phyloP scores from a whole-genome alignment of 2,888 invertebrate genomes.

The Phytoseiulus persimilis region DNA sequence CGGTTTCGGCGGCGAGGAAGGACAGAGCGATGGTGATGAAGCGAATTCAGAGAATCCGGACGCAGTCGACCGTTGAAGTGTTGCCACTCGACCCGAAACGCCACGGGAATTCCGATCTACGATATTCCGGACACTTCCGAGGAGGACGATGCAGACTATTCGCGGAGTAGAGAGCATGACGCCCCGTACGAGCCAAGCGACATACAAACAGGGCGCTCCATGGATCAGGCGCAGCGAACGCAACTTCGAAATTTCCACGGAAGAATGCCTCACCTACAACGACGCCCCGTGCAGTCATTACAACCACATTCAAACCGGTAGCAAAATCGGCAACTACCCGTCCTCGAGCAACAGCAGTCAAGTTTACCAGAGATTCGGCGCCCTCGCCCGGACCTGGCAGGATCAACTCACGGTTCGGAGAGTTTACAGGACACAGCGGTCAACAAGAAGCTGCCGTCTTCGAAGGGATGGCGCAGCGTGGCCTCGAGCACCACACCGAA shows the following conservation, averaged over 20 bases:
- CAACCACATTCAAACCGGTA: no score
- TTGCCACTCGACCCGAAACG: not conserved
- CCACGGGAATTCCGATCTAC: not conserved
- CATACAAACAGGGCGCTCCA: not conserved
- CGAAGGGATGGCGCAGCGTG: not conserved
- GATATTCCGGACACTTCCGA: not conserved
- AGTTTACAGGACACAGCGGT: not conserved
- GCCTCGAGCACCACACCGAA: not conserved
- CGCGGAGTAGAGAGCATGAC: not conserved
- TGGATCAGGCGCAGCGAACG: not conserved
- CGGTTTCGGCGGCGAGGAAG: no score
- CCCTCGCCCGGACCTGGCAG: no score
- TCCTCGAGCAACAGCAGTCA: no score
- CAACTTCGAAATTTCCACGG: not conserved
- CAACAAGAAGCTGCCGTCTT: not conserved
- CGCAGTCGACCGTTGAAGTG: not conserved
- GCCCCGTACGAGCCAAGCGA: not conserved
- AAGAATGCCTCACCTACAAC: no score
- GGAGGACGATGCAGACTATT: not conserved
- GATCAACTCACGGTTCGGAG: no score
- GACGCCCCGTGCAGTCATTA: no score
- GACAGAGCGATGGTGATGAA: not conserved
- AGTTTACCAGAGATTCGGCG: no score
- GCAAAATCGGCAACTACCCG: no score
- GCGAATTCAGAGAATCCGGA: constrained; percentile 9